phyloP scores from a whole-genome alignment of 2,888 invertebrate genomes.

The Galerucella nymphaeae region DNA sequence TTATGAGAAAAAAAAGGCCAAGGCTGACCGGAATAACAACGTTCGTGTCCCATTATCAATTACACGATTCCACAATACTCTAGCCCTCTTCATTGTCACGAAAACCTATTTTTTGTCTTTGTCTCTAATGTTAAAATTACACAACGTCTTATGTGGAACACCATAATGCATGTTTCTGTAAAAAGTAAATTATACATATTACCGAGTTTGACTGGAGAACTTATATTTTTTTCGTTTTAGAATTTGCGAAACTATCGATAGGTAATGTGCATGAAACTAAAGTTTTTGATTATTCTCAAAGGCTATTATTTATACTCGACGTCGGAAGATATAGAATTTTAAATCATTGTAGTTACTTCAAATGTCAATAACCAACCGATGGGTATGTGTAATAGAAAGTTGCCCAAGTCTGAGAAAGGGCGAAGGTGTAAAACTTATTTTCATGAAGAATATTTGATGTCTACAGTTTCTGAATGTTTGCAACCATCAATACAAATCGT shows the following conservation, averaged over 20 bases:
- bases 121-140: constrained; percentile 30
- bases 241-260: constrained; percentile 38
- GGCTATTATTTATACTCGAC: constrained; percentile 26
- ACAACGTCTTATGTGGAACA: constrained; percentile 40
- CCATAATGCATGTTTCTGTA: constrained; percentile 37
- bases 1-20: constrained; percentile 30
- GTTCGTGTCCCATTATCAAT: constrained; percentile 61
- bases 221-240: constrained; percentile 32
- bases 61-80: constrained; percentile 48
- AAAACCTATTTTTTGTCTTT: constrained; percentile 39
- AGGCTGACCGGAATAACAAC: constrained; percentile 56
- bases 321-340: constrained; percentile 29
- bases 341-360: constrained; percentile 26
- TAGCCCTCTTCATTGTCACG: constrained; percentile 42
- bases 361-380: constrained; percentile 18
- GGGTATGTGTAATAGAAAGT: not conserved
- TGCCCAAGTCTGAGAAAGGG: no score
- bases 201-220: constrained; percentile 18
- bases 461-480: no score
- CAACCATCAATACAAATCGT: no score
- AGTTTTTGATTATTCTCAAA: constrained; percentile 36
- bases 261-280: constrained; percentile 32
- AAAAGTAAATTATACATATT: constrained; percentile 35
- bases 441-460: no score
- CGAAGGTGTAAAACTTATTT: no score